Evolutionary conservation across 2,797 vertebrate species (phyloP).

Genomic region (Lithobates sylvaticus): DNA sequence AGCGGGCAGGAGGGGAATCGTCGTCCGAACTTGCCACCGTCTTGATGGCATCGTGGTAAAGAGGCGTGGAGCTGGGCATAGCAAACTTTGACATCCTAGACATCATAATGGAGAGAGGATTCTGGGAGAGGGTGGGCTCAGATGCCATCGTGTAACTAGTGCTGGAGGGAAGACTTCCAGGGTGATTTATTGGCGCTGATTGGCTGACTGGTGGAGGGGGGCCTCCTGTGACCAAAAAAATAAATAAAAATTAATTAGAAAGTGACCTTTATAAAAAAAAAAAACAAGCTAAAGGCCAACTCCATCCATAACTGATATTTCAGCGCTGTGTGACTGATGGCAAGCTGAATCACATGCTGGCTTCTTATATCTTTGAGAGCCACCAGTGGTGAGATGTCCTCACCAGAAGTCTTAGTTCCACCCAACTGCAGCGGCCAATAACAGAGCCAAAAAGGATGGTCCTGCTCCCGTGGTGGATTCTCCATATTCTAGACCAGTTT

Average conservation of each 20-base stretch:
- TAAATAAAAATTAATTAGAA: constrained; percentile 4
- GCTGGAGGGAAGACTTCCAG: constrained; percentile 93
- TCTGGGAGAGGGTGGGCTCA: constrained; percentile 97
- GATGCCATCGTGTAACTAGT: constrained; percentile 96
- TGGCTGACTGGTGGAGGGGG: constrained; percentile 90
- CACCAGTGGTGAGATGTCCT: neutral
- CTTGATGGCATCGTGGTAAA: constrained; percentile 99
- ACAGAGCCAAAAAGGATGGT: no score
- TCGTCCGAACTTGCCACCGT: constrained; percentile 98
- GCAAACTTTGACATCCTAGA: constrained; percentile 99
- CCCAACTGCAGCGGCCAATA: no score
- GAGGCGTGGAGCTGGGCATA: constrained; percentile 98
- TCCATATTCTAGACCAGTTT: no score
- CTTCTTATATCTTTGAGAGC: neutral
- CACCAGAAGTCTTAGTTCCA: neutral
- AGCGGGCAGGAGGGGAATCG: constrained; percentile 96
- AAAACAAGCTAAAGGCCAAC: neutral
- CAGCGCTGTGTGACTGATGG: neutral
- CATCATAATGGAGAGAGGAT: constrained; percentile 99
- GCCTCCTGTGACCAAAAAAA: constrained; percentile 79
- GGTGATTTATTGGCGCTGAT: constrained; percentile 89
- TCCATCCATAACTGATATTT: neutral
- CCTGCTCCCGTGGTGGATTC: no score
- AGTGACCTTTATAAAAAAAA: constrained; percentile 1
- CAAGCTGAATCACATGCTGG: neutral